Base-by-base conservation (phyloP, 2,113 vertebrate species). In the Ardeotis arabs region DNA sequence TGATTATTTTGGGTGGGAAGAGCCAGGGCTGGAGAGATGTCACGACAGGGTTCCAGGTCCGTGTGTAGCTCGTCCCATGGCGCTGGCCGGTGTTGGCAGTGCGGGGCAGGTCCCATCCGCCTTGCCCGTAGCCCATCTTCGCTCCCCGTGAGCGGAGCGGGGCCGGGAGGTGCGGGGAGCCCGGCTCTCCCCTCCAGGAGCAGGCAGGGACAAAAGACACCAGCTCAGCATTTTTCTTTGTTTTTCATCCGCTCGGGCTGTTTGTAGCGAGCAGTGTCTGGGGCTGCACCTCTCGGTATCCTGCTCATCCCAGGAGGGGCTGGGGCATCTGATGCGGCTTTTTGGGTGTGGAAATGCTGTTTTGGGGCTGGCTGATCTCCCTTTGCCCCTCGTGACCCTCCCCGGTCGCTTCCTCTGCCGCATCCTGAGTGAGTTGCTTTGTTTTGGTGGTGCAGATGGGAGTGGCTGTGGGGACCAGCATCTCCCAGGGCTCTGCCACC, bases 141-240 rank as follows among this genome's bases (percentile, higher is more conserved):
- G 5, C 8, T 50, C 44, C 70, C 49, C 25, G 76, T 0, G 6
- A 75, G 75, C 7, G 0, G 44, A 35, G 87, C 55, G 5, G 35
- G 41, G 74, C 52, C 3, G 2, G 31, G 75, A 67, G 73, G 69
- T 49, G 82, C 28, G 39, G 2, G 20, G 63, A 88, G 79, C 90
- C 53, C 0, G 4, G 58, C 63, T 90, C 82, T 39, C 75, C 79
- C 68, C 63, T 92, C 87, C 66, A 58, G 89, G 84, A 97, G 80
- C 1, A 23, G 44, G 44, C 88, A 45, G 89, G 50, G 77, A 92
- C 68, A 73, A 77, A 95, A 95, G 94, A 74, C 94, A 95, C 96
- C 73, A 96, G 80, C 95, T 97, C 96, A 95, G 95, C 96, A 12
- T 68, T 97, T 97, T 95, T 49, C 96, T 97, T 96, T 97, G 96